Percentiles rank a stretch among this genome's conserved stretches.
Evolutionary conservation across 2,888 invertebrate species (phyloP).

Genomic region (Hanleya hanleyi): DNA sequence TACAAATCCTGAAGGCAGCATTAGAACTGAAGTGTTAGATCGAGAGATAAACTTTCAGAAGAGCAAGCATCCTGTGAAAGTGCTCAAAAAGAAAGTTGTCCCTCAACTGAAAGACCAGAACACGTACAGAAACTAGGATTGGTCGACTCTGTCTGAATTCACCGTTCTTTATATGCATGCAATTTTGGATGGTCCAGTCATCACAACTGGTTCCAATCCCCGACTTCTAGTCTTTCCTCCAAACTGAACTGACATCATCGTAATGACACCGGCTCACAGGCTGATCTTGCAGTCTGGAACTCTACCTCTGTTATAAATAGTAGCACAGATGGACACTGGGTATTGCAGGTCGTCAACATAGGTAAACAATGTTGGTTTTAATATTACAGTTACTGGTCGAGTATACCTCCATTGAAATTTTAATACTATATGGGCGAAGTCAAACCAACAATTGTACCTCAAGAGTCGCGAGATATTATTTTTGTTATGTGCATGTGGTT

Average conservation of each 20-base stretch:
- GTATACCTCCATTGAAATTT: slow-evolving; percentile 6
- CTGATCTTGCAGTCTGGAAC: not conserved
- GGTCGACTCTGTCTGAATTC: too few species aligned
- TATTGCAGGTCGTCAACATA: too few species aligned
- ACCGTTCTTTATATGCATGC: too few species aligned
- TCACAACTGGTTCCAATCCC: too few species aligned
- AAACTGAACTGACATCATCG: too few species aligned
- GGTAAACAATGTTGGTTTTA: too few species aligned
- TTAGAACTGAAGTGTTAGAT: not conserved
- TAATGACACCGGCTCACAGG: not conserved
- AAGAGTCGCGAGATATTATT: not conserved
- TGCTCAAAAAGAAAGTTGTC: not conserved
- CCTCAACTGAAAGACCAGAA: too few species aligned
- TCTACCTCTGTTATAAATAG: slow-evolving; percentile 6
- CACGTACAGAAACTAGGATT: too few species aligned
- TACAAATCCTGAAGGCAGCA: not conserved
- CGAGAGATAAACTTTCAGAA: not conserved
- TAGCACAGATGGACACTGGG: not conserved
- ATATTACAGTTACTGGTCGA: not conserved
- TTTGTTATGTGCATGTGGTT: not conserved
- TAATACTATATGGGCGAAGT: slow-evolving; percentile 7
- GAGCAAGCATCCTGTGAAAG: not conserved
- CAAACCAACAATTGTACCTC: slow-evolving; percentile 10
- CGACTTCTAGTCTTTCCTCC: too few species aligned
- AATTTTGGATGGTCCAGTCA: too few species aligned